Base-by-base conservation (phyloP, 2,113 vertebrate species). In the Psephotus haematonotus region DNA sequence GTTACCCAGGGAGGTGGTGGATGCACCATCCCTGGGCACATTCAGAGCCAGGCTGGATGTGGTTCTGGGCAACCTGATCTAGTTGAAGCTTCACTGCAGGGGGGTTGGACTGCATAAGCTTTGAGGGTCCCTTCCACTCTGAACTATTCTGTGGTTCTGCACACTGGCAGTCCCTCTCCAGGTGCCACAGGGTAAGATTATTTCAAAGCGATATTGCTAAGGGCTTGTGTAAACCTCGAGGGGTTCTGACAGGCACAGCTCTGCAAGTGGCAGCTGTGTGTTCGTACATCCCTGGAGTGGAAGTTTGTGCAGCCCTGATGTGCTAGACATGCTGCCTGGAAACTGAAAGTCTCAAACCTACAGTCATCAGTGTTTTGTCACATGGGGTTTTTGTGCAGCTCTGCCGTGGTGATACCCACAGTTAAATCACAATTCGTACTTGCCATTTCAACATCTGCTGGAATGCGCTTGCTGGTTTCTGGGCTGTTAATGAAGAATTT, bases 361-460 rank as follows among this genome's bases (percentile, higher is more conserved):
- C 9, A 25, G n/a, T 44, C 52, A 16, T 9, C 5, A 2, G 2
- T 11, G 46, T 53, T 91, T 47, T 11, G 9, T 46, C 3, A 2
- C 33, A 0, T 6, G 20, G 41, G 33, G 37, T 33, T 50, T 88
- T 63, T 1, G 0, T 50, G 31, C 24, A 50, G 41, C 47, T 57
- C 37, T 33, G 27, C 39, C 28, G 1, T 0, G 2, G 27, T 17
- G 29, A 23, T 47, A 17, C 43, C n/a, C 1, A 1, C 1, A 1
- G n/a, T 75, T 86, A 55, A 33, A 70, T 68, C 15, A 20, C 65
- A 20, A 3, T 50, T 75, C 37, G 53, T 0, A 3, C 28, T 57
- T 17, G 33, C 64, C 11, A 5, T 53, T 90, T 69, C 33, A 49
- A 6, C 46, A 35, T 64, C 69, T 53, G 2, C 49, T 47, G 76